A percentile compares a stretch with the other conserved stretches of the same genome.
Conservation (phyloP, 2,888 invertebrate species). For the Athripsodes cinereus region DNA sequence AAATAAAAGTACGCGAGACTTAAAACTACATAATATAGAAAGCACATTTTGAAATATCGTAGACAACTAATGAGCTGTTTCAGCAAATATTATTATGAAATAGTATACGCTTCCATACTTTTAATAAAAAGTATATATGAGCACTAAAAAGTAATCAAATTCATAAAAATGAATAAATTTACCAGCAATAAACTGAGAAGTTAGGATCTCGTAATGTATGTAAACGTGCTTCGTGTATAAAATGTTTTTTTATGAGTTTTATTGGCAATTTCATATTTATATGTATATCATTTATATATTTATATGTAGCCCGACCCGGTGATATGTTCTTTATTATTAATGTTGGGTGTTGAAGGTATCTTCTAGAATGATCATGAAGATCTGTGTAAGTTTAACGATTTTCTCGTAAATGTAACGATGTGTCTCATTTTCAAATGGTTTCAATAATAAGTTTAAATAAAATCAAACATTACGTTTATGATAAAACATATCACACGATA, state of each 20-base stretch:
- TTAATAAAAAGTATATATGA: neutral
- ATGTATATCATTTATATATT: neutral
- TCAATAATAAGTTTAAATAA: too few relatives aligned
- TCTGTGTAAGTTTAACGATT: too few relatives aligned
- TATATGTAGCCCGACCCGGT: neutral
- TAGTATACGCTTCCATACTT: neutral
- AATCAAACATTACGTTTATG: too few relatives aligned
- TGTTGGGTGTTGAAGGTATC: too few relatives aligned
- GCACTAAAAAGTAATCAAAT: neutral
- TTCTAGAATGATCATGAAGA: too few relatives aligned
- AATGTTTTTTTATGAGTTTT: neutral
- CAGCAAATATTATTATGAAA: neutral
- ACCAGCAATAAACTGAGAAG: neutral
- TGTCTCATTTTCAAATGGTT: too few relatives aligned
- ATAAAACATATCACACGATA: too few relatives aligned
- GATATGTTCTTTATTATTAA: too few relatives aligned
- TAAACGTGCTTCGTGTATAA: neutral
- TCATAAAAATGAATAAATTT: constrained; percentile 2
- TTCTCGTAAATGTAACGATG: too few relatives aligned
- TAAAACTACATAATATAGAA: too few relatives aligned
- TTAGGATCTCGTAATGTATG: neutral
- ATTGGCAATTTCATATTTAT: neutral
- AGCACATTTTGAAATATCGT: too few relatives aligned
- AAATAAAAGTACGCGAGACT: too few relatives aligned
- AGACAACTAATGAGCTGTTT: neutral